These are phyloP conservation scores for Psammodynastes pulverulentus DNA, from an alignment of 2,113 vertebrate genomes.

Conservation along the genomic window DNA sequence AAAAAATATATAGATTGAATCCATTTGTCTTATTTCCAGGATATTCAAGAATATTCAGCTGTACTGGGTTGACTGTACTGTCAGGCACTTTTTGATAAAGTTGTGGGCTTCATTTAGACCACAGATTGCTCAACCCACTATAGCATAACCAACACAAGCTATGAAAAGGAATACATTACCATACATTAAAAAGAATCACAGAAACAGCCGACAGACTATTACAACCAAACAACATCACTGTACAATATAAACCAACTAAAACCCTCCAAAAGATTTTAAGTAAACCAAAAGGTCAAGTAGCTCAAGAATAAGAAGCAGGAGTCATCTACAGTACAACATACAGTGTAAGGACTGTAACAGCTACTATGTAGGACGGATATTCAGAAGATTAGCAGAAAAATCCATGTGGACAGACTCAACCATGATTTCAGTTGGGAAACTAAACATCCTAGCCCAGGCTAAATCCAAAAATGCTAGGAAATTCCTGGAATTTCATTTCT, in stretches of 20 bases:
- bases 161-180: neutral
- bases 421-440: neutral
- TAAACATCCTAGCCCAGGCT: neutral
- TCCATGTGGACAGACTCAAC: neutral
- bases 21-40: neutral
- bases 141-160: neutral
- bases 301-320: neutral
- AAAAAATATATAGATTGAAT: neutral
- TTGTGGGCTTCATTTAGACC: neutral
- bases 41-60: neutral
- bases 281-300: neutral
- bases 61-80: fast-evolving
- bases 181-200: neutral
- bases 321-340: neutral
- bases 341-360: neutral
- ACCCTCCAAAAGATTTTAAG: neutral
- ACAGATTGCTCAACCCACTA: neutral
- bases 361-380: neutral
- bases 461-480: neutral
- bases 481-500: neutral
- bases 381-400: neutral
- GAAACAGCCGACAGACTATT: neutral
- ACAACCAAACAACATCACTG: neutral
- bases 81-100: neutral
- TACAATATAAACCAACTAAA: neutral